Base-by-base conservation (phyloP, 1,140 invertebrate species). In the Bombus ignitus region DNA sequence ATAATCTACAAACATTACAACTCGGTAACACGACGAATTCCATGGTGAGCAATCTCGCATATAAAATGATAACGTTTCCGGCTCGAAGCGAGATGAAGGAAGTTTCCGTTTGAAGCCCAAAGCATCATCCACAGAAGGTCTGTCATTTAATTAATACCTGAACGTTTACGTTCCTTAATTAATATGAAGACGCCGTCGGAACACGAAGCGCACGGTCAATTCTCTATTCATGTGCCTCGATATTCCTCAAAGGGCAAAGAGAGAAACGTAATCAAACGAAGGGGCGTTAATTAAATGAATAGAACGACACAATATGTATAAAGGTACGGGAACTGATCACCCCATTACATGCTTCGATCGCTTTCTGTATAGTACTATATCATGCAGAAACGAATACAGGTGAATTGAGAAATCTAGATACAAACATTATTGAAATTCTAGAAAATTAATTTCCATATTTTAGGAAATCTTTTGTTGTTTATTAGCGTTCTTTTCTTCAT, bases 81-180 rank as follows among this genome's bases (percentile, higher is more conserved):
- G 18, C 28, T 37, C 4, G 22, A 18, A 25, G 25, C 2, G 25
- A 42, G 22, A 44, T 18, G 28, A 18, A 22, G 15, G 32, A 62
- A 74, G 53, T 74, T 82, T 32, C 32, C 13, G 10, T 35, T 59
- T 35, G 39, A 65, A 35, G 25, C 2, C 47, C 47, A 8, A 35
- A 35, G 53, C 57, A 74, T 74, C 70, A 42, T 62, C 6, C 47
- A 4, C n/a, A 35, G 66, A 82, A 42, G 35, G 37, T 74, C 32
- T 42, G 70, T 32, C 80, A 32, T 74, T 82, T 82, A 82, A 82
- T 74, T 74, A 82, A 82, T 82, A 74, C 39, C 39, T 25, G 53
- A 74, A 57, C 70, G 53, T 74, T 82, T 82, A 65, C 53, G 22
- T 62, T 74, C 53, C 53, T 62, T 82, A 59, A 82, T 82, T 74